These are phyloP conservation scores for Dolichallabes microphthalmus DNA, from an alignment of 2,113 vertebrate species.

Conservation along the genomic window DNA sequence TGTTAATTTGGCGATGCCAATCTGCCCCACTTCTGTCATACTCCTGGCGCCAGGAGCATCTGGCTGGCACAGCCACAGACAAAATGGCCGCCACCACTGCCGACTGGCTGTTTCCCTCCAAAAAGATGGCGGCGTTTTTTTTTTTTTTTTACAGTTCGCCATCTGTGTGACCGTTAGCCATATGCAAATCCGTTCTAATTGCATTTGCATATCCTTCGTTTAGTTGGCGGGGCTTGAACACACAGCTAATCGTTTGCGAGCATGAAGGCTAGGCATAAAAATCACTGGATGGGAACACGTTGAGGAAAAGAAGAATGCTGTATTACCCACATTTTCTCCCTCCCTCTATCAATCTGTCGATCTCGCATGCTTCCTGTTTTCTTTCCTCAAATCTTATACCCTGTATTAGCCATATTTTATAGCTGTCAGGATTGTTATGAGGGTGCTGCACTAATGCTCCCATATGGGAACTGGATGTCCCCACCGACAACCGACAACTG, in stretches of 20 bases:
- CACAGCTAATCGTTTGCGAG: constrained; percentile 51
- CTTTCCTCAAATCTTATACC: constrained; percentile 19
- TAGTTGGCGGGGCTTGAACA: constrained; percentile 40
- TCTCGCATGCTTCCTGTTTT: background rate
- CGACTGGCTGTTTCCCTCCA: constrained; percentile 62
- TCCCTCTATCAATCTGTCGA: background rate
- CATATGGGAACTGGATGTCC: constrained; percentile 61
- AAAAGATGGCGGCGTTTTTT: constrained; percentile 71
- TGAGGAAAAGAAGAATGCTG: constrained; percentile 13
- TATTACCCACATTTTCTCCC: background rate
- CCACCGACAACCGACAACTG: constrained; percentile 18
- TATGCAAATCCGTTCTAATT: constrained; percentile 82
- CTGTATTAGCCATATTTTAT: constrained; percentile 32
- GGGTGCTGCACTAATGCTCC: constrained; percentile 39
- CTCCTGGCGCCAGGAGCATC: constrained; percentile 58
- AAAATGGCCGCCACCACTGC: constrained; percentile 69
- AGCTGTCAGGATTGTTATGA: constrained; percentile 21
- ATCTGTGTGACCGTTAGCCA: constrained; percentile 69
- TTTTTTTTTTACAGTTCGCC: constrained; percentile 60
- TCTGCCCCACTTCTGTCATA: constrained; percentile 58
- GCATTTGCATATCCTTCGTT: constrained; percentile 79
- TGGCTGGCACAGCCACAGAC: constrained; percentile 72
- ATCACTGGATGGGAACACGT: constrained; percentile 16
- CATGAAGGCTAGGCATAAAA: constrained; percentile 36
- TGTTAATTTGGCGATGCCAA: constrained; percentile 47